phyloP scores from a whole-genome alignment of 2,888 invertebrate genomes.

The Tiliacea citrago region DNA sequence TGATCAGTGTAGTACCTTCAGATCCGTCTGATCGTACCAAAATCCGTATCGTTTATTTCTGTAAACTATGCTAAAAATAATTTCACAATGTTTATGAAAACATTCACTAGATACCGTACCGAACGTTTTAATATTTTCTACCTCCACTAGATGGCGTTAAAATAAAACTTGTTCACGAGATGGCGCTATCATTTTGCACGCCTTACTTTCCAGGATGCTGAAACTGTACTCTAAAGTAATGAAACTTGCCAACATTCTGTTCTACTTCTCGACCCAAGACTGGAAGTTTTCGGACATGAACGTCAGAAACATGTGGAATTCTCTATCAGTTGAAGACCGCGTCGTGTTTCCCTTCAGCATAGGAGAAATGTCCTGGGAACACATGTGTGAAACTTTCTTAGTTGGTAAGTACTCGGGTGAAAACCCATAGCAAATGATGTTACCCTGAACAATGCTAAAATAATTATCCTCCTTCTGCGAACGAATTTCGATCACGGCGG shows the following conservation, averaged over 20 bases:
- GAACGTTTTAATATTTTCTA: not conserved
- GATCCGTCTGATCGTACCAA: not conserved
- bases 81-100: not conserved
- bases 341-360: slow-evolving; percentile 94
- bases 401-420: slow-evolving; percentile 74
- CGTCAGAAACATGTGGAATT: slow-evolving; percentile 90
- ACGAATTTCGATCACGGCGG: not conserved
- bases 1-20: not conserved
- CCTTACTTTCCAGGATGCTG: slow-evolving; percentile 91
- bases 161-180: not conserved
- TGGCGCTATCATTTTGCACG: not conserved
- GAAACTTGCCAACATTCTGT: slow-evolving; percentile 93
- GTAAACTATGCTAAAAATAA: not conserved
- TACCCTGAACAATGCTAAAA: no score
- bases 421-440: not conserved
- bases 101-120: no score
- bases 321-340: slow-evolving; percentile 90
- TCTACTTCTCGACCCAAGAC: slow-evolving; percentile 95
- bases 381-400: slow-evolving; percentile 83
- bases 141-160: slow-evolving; percentile 17
- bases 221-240: slow-evolving; percentile 94
- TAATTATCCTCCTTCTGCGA: no score
- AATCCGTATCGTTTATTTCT: no score
- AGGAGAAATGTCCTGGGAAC: slow-evolving; percentile 93
- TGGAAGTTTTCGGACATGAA: slow-evolving; percentile 94